Conservation (phyloP, 1,140 invertebrate genomes). For the Sycobia sp. region DNA sequence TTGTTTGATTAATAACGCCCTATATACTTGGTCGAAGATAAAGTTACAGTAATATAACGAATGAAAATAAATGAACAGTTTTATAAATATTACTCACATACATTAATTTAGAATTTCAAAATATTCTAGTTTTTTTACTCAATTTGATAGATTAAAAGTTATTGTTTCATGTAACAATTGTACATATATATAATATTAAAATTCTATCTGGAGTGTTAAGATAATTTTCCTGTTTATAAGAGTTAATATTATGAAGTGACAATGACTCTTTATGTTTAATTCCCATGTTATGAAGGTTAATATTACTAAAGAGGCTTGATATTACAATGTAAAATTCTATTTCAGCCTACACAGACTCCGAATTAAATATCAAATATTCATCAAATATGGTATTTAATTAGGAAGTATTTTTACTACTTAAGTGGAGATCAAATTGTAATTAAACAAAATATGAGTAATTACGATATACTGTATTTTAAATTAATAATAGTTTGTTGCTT, state of each 20-base stretch:
- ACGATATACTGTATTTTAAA: background rate
- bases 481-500: background rate
- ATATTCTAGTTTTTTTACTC: no score
- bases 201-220: no score
- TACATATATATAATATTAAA: no score
- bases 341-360: background rate
- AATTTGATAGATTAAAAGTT: no score
- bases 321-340: background rate
- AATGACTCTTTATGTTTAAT: background rate
- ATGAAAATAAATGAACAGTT: no score
- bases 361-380: background rate
- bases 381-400: background rate
- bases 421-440: background rate
- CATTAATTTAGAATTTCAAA: no score
- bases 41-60: no score
- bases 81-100: no score
- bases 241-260: background rate
- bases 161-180: no score
- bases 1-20: no score
- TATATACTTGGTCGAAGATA: no score
- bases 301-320: background rate
- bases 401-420: constrained; percentile 9
- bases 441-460: background rate
- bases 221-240: no score
- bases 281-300: background rate